Evolutionary conservation across 2,888 invertebrate genomes (phyloP), one percentile per base, ranked within the genome.

Genomic region (Drosophila macrospina): DNA sequence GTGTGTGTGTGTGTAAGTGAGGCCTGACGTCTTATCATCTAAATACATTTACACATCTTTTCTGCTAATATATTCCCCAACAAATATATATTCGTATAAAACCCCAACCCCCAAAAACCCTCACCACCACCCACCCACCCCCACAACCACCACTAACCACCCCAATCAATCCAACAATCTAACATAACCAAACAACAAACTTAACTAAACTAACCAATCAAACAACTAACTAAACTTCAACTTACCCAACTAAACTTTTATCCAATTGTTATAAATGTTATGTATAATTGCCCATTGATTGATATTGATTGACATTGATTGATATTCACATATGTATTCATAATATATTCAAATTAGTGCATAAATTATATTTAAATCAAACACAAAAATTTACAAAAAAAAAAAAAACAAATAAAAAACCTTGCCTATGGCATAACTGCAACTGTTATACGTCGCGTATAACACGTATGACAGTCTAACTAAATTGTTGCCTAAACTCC

Each of bases 381-480:
- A 39, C 52, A 37, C 4, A 26, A 26, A 13, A 4, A 8, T 13
- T n/a, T n/a, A 45, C 34, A 57, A 39, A 5, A 34, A 68, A 50
- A 6, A 28, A 8, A 16, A 16, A 32, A 16, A 47, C 4, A 2
- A 11, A 15, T 7, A 13, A 47, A 7, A 47, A n/a, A n/a, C 32
- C 34, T 16, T 30, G 57, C 65, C 72, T 61, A 34, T 52, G 62
- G 24, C 37, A 52, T 54, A 70, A 56, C 55, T 67, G 75, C 50
- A 70, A 56, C 55, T 67, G 75, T 75, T 75, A 55, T 55, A 64
- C 45, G 13, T 4, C 13, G 15, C 32, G 65, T 65, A 65, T 52
- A 76, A 65, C 62, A 71, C 32, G 59, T 69, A 69, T 61, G 63
- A 65, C 69, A 76, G 45, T 63, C 4, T 30, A 48, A 36, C 50